A percentile compares a stretch with the other conserved stretches of the same genome.
Evolutionary conservation across 2,797 vertebrate genomes (phyloP).

Genomic region (Gastrophryne carolinensis): DNA sequence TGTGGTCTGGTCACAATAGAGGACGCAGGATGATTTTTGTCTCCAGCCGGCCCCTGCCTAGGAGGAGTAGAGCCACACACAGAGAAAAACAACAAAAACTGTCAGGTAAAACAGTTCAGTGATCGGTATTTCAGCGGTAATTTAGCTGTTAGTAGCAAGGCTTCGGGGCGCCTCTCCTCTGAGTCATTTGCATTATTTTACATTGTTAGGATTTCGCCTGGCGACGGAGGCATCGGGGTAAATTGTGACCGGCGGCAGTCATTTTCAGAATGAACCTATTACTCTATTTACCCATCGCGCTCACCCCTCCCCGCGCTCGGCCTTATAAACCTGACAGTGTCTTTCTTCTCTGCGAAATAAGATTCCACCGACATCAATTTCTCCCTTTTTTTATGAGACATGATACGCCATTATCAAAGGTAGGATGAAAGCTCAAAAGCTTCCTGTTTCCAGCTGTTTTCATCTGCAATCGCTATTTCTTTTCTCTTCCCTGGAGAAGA

Average conservation of each 20-base stretch:
- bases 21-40: no score
- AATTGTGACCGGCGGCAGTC: neutral
- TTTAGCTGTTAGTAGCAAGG: neutral
- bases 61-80: no score
- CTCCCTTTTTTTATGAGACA: conserved; percentile 62
- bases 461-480: conserved; percentile 56
- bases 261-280: neutral
- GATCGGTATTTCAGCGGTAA: no score
- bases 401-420: conserved; percentile 62
- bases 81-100: neutral
- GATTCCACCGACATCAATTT: conserved; percentile 57
- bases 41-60: no score
- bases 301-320: neutral
- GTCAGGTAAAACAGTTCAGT: neutral
- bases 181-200: neutral
- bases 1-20: no score
- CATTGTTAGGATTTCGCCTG: neutral
- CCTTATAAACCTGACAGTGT: conserved; percentile 5
- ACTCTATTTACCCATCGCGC: neutral
- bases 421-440: conserved; percentile 67
- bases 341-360: conserved; percentile 49
- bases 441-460: conserved; percentile 73
- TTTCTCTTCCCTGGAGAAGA: conserved; percentile 56
- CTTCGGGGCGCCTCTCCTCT: neutral
- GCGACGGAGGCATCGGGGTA: neutral